Base-by-base conservation (phyloP, 2,113 vertebrate genomes). In the Zapus hudsonius region DNA sequence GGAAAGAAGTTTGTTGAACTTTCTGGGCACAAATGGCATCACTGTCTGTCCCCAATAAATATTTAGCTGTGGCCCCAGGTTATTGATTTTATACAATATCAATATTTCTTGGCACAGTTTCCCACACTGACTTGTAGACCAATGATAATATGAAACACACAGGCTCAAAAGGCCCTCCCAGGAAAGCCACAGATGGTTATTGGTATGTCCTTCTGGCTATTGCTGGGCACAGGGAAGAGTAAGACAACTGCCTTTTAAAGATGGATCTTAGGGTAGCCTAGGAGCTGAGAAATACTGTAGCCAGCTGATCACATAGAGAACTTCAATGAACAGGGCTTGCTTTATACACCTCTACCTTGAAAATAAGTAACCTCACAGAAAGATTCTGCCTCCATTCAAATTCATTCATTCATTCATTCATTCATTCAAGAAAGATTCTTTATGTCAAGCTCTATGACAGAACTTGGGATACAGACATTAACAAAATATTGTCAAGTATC, bases 51-150 rank as follows among this genome's bases (percentile, higher is more conserved):
- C 90, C 83, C 92, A 91, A 91, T 95, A 95, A 96, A 95, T 96
- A 96, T 95, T 96, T 93, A 96, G 47, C 79, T 0, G 3, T 89
- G n/a, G 70, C 55, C 89, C 66, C 67, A 59, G 61, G 90, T 95
- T 96, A 93, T 93, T 95, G 91, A 95, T 95, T 96, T 95, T 93
- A 74, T 74, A n/a, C 47, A 87, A n/a, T 90, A 95, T 95, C 93
- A 87, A 84, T 93, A 96, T 96, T 96, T 96, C 82, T 92, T 95
- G 93, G 70, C 1, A 4, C 47, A 66, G 89, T 84, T 94, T 94
- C 74, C 2, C 4, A 89, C 67, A 92, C 75, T 87, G 72, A 84
- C 79, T 95, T 31, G 40, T 83, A 94, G 57, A n/a, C 66, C 55
- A 74, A 69, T 72, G 61, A 83, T 66, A 57, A 94, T 73, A 4